phyloP scores from a whole-genome alignment of 1,140 invertebrate genomes.

The Antheraea pernyi region DNA sequence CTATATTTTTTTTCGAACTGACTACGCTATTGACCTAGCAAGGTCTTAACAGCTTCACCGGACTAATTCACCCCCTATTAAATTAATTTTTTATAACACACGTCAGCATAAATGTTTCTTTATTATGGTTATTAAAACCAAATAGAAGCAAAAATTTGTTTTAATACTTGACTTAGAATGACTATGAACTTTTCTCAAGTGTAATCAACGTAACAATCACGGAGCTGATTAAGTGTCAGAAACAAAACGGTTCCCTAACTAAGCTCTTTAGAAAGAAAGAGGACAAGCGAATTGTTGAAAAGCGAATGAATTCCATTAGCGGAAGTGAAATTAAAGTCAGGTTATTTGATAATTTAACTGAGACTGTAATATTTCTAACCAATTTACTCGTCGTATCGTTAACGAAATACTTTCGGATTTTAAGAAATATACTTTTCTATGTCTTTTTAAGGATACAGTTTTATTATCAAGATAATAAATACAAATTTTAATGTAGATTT shows the following conservation, averaged over 20 bases:
- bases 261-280: conserved; percentile 32
- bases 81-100: too few species aligned
- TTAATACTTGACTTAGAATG: background rate
- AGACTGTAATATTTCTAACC: conserved; percentile 28
- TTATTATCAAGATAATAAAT: too few species aligned
- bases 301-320: conserved; percentile 50
- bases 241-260: conserved; percentile 33
- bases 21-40: too few species aligned
- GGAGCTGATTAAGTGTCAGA: conserved; percentile 37
- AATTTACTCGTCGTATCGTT: conserved; percentile 26
- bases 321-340: conserved; percentile 42
- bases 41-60: too few species aligned
- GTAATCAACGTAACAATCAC: conserved; percentile 32
- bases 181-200: conserved; percentile 6
- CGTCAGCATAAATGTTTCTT: too few species aligned
- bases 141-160: too few species aligned
- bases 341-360: conserved; percentile 36
- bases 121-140: too few species aligned
- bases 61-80: too few species aligned
- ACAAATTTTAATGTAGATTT: too few species aligned
- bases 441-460: too few species aligned
- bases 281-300: conserved; percentile 45
- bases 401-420: background rate
- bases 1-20: too few species aligned
- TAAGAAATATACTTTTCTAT: too few species aligned